Evolutionary conservation across 64 coral and sea anemone species (phyloP).

Genomic region (Actinia tenebrosa): DNA sequence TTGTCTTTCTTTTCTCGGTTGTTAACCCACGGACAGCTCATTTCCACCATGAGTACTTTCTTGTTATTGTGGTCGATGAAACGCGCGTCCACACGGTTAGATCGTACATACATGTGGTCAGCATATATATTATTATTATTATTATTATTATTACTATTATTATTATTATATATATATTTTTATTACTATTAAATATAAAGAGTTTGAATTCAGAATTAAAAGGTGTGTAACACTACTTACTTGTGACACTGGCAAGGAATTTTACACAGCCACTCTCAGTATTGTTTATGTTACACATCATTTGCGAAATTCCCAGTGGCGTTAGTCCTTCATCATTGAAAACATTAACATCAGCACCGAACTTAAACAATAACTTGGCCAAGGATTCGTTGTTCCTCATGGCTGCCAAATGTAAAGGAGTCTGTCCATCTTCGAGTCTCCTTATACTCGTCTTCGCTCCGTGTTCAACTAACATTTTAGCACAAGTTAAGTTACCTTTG

Average conservation of each 20-base stretch:
- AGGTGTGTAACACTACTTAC: constrained; percentile 43
- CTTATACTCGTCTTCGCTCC: constrained; percentile 68
- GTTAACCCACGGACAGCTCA: no score
- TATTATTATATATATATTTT: no score
- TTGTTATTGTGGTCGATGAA: no score
- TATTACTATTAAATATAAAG: no score
- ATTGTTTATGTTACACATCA: constrained; percentile 80
- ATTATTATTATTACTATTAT: no score
- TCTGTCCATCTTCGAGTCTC: constrained; percentile 79
- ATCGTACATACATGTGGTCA: no score
- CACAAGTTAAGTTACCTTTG: constrained; percentile 81
- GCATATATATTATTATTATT: no score
- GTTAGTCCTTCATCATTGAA: constrained; percentile 84
- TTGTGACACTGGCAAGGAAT: constrained; percentile 66
- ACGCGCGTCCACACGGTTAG: no score
- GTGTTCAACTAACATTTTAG: constrained; percentile 65
- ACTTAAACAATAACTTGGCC: constrained; percentile 66
- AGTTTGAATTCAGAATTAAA: no score
- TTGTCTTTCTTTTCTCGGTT: no score
- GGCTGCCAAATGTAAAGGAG: constrained; percentile 70
- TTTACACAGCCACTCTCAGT: constrained; percentile 60
- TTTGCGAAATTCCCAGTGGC: constrained; percentile 66
- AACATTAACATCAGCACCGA: constrained; percentile 86
- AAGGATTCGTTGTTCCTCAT: constrained; percentile 78
- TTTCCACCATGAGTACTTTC: no score